Base-by-base conservation (phyloP, 2,113 vertebrate genomes). In the Cephalopterus ornatus region DNA sequence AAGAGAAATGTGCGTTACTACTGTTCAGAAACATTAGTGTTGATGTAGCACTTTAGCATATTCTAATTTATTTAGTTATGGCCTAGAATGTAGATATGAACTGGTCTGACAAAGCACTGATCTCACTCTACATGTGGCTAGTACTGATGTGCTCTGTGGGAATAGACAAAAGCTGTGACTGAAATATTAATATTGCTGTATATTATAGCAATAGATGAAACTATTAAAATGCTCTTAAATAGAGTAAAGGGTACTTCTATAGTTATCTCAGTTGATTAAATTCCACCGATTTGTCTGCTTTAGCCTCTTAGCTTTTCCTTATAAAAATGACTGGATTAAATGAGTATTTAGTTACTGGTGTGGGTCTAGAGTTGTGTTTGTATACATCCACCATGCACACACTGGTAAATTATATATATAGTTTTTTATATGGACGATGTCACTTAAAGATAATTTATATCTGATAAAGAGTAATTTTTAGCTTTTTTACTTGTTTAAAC, bases 1-100 rank as follows among this genome's bases (percentile, higher is more conserved):
- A 97, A 98, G 95, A 98, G 97, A 97, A 96, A 97, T 97, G 98
- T 98, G 98, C 98, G 30, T 98, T 98, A 98, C 98, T 98, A 98
- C 98, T 98, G 98, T 98, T 97, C 94, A 96, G 97, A 93, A 98
- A 97, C 93, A 86, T 97, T 98, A 97, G 97, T 96, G 49, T 98
- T 92, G 94, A 92, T 95, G 95, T 98, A 98, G 98, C 98, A 98
- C 98, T 98, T 98, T 98, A 98, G 97, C 89, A 52, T 98, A 95
- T 97, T 95, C 66, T 98, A 98, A 98, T 97, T 98, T 98, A 98
- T 98, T 98, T 98, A 97, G 97, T 96, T 97, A 56, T 96, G 96
- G 94, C 96, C 56, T 98, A 98, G 97, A 98, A 98, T 98, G 98
- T 98, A 97, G 97, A 86, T 96, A 97, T 74, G 93, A 97, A 97